Evolutionary conservation across 1,140 invertebrate species (phyloP), one percentile per base, ranked within the genome.

Genomic region (Zaprionus davidi): DNA sequence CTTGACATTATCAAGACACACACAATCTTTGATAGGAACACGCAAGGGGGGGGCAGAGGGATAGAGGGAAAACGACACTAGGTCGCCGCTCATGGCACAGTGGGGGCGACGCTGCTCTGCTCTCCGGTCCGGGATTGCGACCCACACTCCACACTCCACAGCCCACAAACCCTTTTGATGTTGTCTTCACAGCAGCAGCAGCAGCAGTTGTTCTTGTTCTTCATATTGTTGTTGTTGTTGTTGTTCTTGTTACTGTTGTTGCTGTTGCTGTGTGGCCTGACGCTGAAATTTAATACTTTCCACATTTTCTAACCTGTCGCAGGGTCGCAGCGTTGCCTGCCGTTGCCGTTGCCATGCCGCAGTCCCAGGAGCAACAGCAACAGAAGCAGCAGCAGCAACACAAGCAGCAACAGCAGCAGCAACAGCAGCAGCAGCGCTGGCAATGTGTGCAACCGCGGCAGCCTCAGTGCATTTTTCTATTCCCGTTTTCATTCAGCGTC

Each of bases 401-500:
- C 22, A 12, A 31, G 34, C 26, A 38, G 41, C 22, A 51, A 22
- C 63, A 49, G 17, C 34, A 22, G 11, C 26, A 5, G n/a, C 26
- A 17, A 24, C 44, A 15, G 24, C 22, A 12, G 22, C 38, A 12
- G 59, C 20, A 31, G 36, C 44, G 31, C 31, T 34, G 15, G 26
- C 60, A 41, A 20, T 46, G 55, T 58, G 53, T 58, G 55, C 65
- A 44, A 44, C 65, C 53, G 38, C 36, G 20, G 53, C 65, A 17
- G 51, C 53, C 53, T 57, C 49, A 55, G 53, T 67, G 65, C 53
- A 67, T 41, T 57, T 67, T 57, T 67, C 65, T 67, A 67, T 67
- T 67, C 65, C 53, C 65, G 65, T 58, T 67, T 57, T 67, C 65
- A 67, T 67, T 67, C 56, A 66, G 38, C 38, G 38, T n/a, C 55